Base-by-base conservation (phyloP, 2,888 invertebrate species). In the Drosophila birchii region DNA sequence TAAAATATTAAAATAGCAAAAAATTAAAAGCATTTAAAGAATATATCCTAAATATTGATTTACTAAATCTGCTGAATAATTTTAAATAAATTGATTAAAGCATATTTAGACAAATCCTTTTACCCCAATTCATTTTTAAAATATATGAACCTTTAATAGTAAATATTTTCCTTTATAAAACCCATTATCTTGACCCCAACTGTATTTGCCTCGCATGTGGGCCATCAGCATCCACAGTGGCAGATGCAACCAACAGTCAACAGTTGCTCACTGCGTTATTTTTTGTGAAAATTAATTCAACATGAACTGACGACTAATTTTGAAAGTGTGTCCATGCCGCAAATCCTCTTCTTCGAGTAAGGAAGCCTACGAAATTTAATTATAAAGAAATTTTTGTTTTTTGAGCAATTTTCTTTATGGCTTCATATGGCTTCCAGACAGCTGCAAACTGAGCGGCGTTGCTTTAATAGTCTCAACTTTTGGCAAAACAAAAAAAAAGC, bases 391-490 rank as follows among this genome's bases (percentile, higher is more conserved):
- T 85, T 75, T 75, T 63, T 57, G 67, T 57, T 59, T 72, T 79
- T 75, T 67, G 66, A 38, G 51, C 62, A 76, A 85, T 80, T 84
- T 86, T 78, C 81, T 84, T 86, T 88, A 84, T 84, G 86, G 84
- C 84, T 84, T 84, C 78, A 84, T 84, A 88, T 88, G 86, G 67
- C 70, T 56, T 80, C 78, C 78, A 76, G 88, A 86, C 84, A 84
- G 84, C 88, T 84, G 88, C 84, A 83, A 68, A 88, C 75, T 83
- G 70, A 32, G 57, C 55, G 80, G 78, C 76, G 78, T 73, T 70
- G 80, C 81, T 88, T 84, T 84, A 84, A 84, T 86, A 88, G 88
- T 84, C 75, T 60, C 84, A 81, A 81, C 86, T 83, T 80, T 76
- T 75, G 66, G 66, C 67, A 63, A 63, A 34, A 57, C 34, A 59